Base-by-base conservation (phyloP, 2,888 invertebrate species). In the Cryptocheilus praepositus region DNA sequence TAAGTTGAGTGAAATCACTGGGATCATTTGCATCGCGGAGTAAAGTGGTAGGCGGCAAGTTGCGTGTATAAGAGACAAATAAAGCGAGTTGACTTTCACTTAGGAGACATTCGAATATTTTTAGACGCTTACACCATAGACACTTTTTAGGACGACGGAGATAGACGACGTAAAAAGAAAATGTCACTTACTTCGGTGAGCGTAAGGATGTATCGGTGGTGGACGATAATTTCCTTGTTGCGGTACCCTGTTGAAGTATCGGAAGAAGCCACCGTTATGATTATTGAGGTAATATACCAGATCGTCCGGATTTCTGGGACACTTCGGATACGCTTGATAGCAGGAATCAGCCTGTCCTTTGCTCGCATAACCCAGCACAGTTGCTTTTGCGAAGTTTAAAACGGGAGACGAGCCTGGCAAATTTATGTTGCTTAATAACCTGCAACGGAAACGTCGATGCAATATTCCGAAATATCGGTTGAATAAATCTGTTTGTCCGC, bases 201-300 rank as follows among this genome's bases (percentile, higher is more conserved):
- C 7, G 15, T 45, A 51, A 51, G 44, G 43, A 7, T 18, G 22
- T 0, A 59, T 21, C 0, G 62, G 56, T 21, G 52, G 61, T 0
- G 59, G 69, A 5, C 8, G 36, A 36, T 36, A 36, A 36, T 1
- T 11, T 36, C 11, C 36, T 36, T 36, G 36, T 1, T 36, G 5
- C 2, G 25, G 64, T 21, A 62, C 8, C 18, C 60, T 77, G 21
- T 69, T 93, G 83, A 95, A 95, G 85, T 94, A 95, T 70, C 94
- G 91, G 85, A 95, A 96, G 88, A 96, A 95, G 0, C 96, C 96
- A 49, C 96, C 96, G 64, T 95, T 95, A 84, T 96, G 93, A 87
- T 95, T 96, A 89, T 96, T 96, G 59, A 96, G 89, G 85, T 96
- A 96, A 85, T 93, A 90, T 45, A 95, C 91, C 11, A 96, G 91